phyloP scores from a whole-genome alignment of 2,888 invertebrate species.

The Julus scanicus region DNA sequence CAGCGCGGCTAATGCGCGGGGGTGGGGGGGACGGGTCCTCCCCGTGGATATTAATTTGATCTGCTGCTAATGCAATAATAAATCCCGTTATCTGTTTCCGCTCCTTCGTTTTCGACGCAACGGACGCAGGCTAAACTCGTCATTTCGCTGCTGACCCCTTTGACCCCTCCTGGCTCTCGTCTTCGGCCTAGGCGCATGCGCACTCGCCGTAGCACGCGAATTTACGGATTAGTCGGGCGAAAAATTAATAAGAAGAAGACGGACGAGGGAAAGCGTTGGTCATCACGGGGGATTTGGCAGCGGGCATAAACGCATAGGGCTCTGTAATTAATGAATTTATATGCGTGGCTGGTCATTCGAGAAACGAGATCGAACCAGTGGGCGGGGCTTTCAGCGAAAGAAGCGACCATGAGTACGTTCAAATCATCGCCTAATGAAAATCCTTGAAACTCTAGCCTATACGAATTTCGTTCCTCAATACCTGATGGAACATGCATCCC shows the following conservation, averaged over 20 bases:
- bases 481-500: too few relatives aligned
- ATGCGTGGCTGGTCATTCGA: not conserved
- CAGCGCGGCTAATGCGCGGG: not conserved
- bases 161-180: not conserved
- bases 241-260: constrained; percentile 10
- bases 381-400: not conserved
- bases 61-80: constrained; percentile 19
- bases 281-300: not conserved
- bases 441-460: too few relatives aligned
- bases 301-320: not conserved
- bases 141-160: not conserved
- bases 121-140: not conserved
- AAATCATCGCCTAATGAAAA: too few relatives aligned
- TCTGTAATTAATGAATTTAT: not conserved
- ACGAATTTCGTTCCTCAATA: too few relatives aligned
- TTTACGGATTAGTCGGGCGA: not conserved
- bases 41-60: constrained; percentile 7
- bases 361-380: not conserved
- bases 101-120: constrained; percentile 15
- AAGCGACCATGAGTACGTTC: too few relatives aligned
- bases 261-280: not conserved
- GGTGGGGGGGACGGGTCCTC: not conserved
- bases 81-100: constrained; percentile 19
- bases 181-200: not conserved
- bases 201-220: not conserved